Evolutionary conservation across 2,888 invertebrate species (phyloP).

Genomic region (Pasiphila rectangulata): DNA sequence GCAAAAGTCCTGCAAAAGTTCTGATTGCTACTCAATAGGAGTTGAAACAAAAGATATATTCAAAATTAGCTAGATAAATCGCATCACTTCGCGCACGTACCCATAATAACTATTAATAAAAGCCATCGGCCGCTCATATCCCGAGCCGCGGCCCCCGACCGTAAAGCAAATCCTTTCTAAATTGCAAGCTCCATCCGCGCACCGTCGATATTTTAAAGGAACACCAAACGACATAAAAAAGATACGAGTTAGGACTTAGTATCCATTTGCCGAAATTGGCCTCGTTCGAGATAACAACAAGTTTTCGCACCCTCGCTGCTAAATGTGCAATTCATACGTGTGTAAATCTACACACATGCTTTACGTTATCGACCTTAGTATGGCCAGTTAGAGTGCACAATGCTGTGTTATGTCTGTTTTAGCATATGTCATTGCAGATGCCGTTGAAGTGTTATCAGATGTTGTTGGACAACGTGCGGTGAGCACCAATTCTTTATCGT

Average conservation of each 20-base stretch:
- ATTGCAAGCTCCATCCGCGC: slow-evolving; percentile 65
- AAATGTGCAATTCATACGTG: slow-evolving; percentile 79
- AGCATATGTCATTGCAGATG: slow-evolving; percentile 69
- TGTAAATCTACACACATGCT: slow-evolving; percentile 50
- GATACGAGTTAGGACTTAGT: slow-evolving; percentile 80
- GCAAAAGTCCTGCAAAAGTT: slow-evolving; percentile 9
- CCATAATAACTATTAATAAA: slow-evolving; percentile 29
- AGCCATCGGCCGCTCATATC: slow-evolving; percentile 25
- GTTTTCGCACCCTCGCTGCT: slow-evolving; percentile 78
- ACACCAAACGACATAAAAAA: slow-evolving; percentile 68
- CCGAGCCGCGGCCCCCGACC: slow-evolving; percentile 39
- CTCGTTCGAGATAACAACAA: slow-evolving; percentile 79
- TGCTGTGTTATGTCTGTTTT: slow-evolving; percentile 31
- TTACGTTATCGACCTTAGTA: slow-evolving; percentile 31
- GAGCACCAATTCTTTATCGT: slow-evolving; percentile 54
- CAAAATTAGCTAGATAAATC: background rate
- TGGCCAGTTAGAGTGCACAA: slow-evolving; percentile 14
- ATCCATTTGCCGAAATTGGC: slow-evolving; percentile 81
- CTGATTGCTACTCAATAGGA: slow-evolving; percentile 9
- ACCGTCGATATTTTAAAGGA: slow-evolving; percentile 76
- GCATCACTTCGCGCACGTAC: slow-evolving; percentile 4
- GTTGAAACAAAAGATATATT: background rate
- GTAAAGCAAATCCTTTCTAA: slow-evolving; percentile 75
- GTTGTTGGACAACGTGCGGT: slow-evolving; percentile 61
- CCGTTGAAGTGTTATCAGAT: slow-evolving; percentile 64